Base-by-base conservation (phyloP, 2,797 vertebrate genomes). In the Gallinago nigripennis region DNA sequence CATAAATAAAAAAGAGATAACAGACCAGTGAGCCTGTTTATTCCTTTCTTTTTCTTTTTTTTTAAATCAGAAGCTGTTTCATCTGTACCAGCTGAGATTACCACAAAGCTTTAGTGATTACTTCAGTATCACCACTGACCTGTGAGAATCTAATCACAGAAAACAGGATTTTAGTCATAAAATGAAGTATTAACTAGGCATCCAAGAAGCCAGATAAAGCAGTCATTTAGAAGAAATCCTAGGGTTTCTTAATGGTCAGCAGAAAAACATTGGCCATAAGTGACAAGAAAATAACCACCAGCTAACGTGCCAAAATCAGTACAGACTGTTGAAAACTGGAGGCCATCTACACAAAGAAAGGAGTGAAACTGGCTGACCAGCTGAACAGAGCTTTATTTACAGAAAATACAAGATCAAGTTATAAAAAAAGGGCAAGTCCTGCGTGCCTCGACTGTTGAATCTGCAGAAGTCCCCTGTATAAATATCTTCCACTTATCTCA, bases 381-480 rank as follows among this genome's bases (percentile, higher is more conserved):
- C 37, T 61, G 45, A 35, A 60, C 27, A 73, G 25, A 88, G 46
- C 25, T 90, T 25, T 28, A 45, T 63, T 31, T 75, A 33, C n/a
- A 70, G 33, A 39, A 82, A 90, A 80, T 16, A 86, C 54, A 72
- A 46, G 82, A 64, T 11, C 45, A 61, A 45, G 41, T 14, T 30
- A 45, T 31, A 27, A 48, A 87, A 87, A 89, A 92, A 83, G 60
- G 16, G 48, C 2, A 61, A 88, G 46, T 33, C 30, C 56, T 54
- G 51, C 0, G 0, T 41, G 51, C 19, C 41, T 33, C 1, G 1
- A 7, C 50, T 58, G 50, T 3, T 45, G 30, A 46, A 75, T 15
- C 39, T 21, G 14, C 41, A 57, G 12, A 4, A 73, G 57, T 13
- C 1, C 12, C 31, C 39, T 73, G 33, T 10, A 31, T 23, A 81